Base-by-base conservation (phyloP, 2,113 vertebrate species). In the Heliornis fulica region DNA sequence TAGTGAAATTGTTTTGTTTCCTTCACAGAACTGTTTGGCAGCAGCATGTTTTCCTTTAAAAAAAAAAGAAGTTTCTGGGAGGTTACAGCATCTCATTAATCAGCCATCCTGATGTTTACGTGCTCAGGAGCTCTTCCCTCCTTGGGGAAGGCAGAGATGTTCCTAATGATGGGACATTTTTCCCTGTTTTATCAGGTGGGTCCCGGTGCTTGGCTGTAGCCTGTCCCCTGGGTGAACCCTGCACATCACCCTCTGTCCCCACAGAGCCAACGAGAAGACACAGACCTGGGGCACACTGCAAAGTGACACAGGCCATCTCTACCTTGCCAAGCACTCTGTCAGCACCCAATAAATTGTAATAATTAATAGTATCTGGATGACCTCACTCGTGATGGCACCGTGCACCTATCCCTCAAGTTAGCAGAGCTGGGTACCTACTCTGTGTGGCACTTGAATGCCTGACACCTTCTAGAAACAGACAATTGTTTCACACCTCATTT, bases 401-500 rank as follows among this genome's bases (percentile, higher is more conserved):
- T n/a, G n/a, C n/a, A n/a, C n/a, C n/a, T n/a, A n/a, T n/a, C n/a
- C n/a, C n/a, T n/a, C n/a, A n/a, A n/a, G n/a, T n/a, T n/a, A 17
- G 18, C 29, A 1, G 45, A 70, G 66, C 86, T 20, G 53, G 13
- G 13, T 45, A 26, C 6, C 1, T 36, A 21, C 53, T 8, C 4
- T 22, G 10, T 25, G 94, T 91, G 87, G 87, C 71, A 77, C 93
- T 89, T 10, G 74, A 91, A 76, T 41, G 74, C 96, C 96, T 65
- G 91, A 70, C 94, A 95, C 94, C 96, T 97, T 94, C 91, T 61
- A 93, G 93, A 93, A 88, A 2, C 83, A 94, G 89, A 31, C 95
- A 95, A 95, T 97, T 66, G 94, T 84, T 97, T 94, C 97, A 83
- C 94, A 96, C 94, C 96, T 97, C 96, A 95, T 97, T 97, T 97